Percentiles rank a stretch among this genome's conserved stretches.
phyloP scores from a whole-genome alignment of 2,113 vertebrate species.

The Eublepharis macularius region DNA sequence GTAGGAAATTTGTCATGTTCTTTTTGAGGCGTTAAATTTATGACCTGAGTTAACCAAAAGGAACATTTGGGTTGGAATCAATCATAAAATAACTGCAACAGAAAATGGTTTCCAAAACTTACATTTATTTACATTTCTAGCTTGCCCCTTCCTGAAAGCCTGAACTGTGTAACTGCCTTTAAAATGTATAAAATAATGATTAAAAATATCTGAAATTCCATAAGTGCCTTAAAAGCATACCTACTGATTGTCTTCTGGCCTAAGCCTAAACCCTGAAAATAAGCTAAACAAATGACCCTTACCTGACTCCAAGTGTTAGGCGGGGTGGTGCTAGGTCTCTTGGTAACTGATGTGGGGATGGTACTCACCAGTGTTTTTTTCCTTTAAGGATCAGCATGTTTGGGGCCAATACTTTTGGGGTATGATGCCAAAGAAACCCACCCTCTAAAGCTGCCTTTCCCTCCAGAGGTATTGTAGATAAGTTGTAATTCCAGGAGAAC shows the following conservation, averaged over 20 bases:
- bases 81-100: neutral
- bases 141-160: neutral
- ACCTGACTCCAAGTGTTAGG: too few species aligned
- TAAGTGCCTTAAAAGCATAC: neutral
- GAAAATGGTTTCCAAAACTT: neutral
- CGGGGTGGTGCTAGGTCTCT: too few species aligned
- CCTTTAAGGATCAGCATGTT: too few species aligned
- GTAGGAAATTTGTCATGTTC: neutral
- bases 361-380: too few species aligned
- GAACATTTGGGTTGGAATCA: neutral
- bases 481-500: too few species aligned
- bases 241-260: neutral
- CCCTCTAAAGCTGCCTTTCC: too few species aligned
- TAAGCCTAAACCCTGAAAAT: neutral
- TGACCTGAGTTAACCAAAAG: accelerated
- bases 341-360: too few species aligned
- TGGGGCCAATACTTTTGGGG: too few species aligned
- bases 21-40: constrained; percentile 1
- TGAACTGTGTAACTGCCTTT: neutral
- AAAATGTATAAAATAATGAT: neutral
- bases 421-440: too few species aligned
- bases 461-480: too few species aligned
- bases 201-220: neutral
- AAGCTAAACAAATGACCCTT: neutral
- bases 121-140: neutral